These are phyloP conservation scores for Volucella inflata DNA, from an alignment of 2,888 invertebrate genomes.

Conservation along the genomic window DNA sequence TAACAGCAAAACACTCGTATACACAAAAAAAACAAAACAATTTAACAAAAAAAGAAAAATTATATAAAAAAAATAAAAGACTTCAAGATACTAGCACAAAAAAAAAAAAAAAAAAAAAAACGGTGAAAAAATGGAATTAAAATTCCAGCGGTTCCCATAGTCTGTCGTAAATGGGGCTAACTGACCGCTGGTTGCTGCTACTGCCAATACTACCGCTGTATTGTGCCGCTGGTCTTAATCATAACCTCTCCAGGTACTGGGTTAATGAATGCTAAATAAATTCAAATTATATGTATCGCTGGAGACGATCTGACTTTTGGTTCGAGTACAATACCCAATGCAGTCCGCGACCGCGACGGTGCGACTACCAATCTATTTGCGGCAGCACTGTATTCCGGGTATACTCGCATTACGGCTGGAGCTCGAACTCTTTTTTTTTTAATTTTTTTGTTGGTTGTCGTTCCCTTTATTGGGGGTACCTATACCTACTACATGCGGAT, in stretches of 20 bases:
- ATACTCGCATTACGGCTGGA: conserved; percentile 3
- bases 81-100: not conserved
- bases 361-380: conserved; percentile 46
- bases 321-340: conserved; percentile 75
- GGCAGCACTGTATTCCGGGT: conserved; percentile 14
- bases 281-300: conserved; percentile 83
- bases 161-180: conserved; percentile 74
- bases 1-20: conserved; percentile 55
- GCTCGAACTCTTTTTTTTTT: not conserved
- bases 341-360: conserved; percentile 27
- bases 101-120: conserved; percentile 15
- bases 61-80: not conserved
- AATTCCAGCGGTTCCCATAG: conserved; percentile 74
- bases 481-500: conserved; percentile 5
- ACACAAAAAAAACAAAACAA: conserved; percentile 33
- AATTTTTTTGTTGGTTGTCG: not conserved
- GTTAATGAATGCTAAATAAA: conserved; percentile 84
- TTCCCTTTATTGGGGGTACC: conserved; percentile 39
- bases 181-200: conserved; percentile 59
- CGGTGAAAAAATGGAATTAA: conserved; percentile 54
- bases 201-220: conserved; percentile 13
- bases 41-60: not conserved
- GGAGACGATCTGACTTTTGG: conserved; percentile 80
- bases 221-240: conserved; percentile 65
- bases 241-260: conserved; percentile 78